Percentiles rank a stretch among this genome's conserved stretches.
phyloP scores from a whole-genome alignment of 2,888 invertebrate species.

The Catocala nupta region DNA sequence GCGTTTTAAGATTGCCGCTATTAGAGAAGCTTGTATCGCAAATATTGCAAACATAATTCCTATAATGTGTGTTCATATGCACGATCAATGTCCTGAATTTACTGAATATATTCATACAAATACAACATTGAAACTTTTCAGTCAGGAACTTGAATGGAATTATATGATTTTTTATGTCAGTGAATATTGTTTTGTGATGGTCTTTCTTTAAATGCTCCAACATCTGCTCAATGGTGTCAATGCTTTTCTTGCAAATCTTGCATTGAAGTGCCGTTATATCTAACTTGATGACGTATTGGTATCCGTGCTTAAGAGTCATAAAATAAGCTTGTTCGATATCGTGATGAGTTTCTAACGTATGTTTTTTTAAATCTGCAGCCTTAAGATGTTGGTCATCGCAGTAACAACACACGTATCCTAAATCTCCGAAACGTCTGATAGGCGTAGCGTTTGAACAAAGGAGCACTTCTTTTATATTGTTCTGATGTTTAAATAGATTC shows the following conservation, averaged over 20 bases:
- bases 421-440: constrained; percentile 60
- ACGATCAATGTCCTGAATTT: constrained; percentile 30
- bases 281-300: constrained; percentile 8
- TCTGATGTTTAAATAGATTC: constrained; percentile 9
- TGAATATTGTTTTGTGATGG: constrained; percentile 30
- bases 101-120: constrained; percentile 30
- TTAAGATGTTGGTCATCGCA: constrained; percentile 61
- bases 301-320: constrained; percentile 6
- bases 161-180: constrained; percentile 46
- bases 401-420: constrained; percentile 70
- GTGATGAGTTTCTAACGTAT: constrained; percentile 51
- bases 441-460: constrained; percentile 71
- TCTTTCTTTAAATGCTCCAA: constrained; percentile 24
- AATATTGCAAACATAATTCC: constrained; percentile 65
- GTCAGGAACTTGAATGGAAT: constrained; percentile 40
- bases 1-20: constrained; percentile 52
- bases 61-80: constrained; percentile 46
- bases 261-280: constrained; percentile 16
- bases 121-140: constrained; percentile 29
- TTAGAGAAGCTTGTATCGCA: constrained; percentile 66
- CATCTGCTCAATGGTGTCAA: constrained; percentile 25
- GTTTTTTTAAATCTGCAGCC: constrained; percentile 64
- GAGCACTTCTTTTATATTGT: constrained; percentile 26
- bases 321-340: constrained; percentile 9
- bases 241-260: constrained; percentile 21